phyloP scores from a whole-genome alignment of 2,888 invertebrate genomes.

The Drosophila paracracens region DNA sequence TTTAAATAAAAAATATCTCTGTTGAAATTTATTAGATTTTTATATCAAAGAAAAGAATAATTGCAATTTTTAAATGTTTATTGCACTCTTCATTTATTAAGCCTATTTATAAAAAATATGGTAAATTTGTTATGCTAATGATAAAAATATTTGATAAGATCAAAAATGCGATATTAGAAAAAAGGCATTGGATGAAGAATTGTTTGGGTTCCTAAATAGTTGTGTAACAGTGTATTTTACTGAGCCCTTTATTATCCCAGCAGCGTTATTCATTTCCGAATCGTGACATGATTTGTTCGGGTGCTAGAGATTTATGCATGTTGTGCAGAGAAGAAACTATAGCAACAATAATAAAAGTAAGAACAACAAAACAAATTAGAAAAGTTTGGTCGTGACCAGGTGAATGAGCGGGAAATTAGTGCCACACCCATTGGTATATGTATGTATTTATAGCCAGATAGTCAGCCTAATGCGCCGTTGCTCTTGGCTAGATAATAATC shows the following conservation, averaged over 20 bases:
- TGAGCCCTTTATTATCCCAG: not conserved
- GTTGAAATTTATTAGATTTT: conserved; percentile 2
- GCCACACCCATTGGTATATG: conserved; percentile 6
- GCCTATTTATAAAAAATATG: not conserved
- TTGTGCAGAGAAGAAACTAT: conserved; percentile 17
- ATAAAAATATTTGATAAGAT: not conserved
- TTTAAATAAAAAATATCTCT: not conserved
- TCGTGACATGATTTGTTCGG: conserved; percentile 58
- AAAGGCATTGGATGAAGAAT: not conserved
- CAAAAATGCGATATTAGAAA: not conserved
- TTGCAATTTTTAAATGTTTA: not conserved
- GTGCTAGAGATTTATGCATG: conserved; percentile 49
- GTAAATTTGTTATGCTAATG: not conserved
- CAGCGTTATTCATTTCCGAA: conserved; percentile 49
- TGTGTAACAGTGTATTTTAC: not conserved
- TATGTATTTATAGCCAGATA: conserved; percentile 3
- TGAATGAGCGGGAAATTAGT: conserved; percentile 37
- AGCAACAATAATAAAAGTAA: conserved; percentile 19
- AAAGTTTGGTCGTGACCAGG: conserved; percentile 61
- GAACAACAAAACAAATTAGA: conserved; percentile 61
- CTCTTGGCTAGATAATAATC: conserved; percentile 58
- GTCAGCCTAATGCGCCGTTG: conserved; percentile 20
- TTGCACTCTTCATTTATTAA: not conserved
- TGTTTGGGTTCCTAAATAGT: not conserved
- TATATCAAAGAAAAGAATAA: not conserved